Percentiles rank a stretch among this genome's conserved stretches.
phyloP scores from a whole-genome alignment of 1,140 invertebrate species.

The Caenorhabditis remanei region DNA sequence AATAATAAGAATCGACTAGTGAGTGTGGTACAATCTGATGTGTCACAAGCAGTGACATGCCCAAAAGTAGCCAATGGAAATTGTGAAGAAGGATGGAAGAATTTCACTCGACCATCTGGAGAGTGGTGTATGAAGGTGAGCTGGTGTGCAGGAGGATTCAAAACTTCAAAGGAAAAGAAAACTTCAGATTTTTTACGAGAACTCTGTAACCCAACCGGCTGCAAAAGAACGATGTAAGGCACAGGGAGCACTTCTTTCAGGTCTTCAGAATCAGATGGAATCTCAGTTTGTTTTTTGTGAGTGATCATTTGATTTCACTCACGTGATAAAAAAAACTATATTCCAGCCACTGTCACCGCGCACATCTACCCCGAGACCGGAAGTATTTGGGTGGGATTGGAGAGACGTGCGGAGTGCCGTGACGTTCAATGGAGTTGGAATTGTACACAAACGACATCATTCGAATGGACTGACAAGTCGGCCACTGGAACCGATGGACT shows the following conservation, averaged over 20 bases:
- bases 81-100: not conserved
- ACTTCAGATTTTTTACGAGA: not conserved
- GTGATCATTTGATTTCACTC: not conserved
- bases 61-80: not conserved
- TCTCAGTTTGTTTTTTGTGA: not conserved
- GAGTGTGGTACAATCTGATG: not conserved
- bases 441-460: not conserved
- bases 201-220: not conserved
- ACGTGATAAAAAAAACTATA: not conserved
- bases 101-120: not conserved
- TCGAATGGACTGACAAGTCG: not conserved
- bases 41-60: not conserved
- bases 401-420: not conserved
- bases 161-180: not conserved
- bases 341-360: not conserved
- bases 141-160: not conserved
- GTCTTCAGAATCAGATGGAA: not conserved
- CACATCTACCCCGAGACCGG: not conserved
- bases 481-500: not conserved
- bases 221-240: not conserved
- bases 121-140: constrained; percentile 31
- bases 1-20: not conserved
- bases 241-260: not conserved
- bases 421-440: not conserved
- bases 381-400: not conserved